Conservation (phyloP, 2,888 invertebrate genomes). For the Brenthis daphne region DNA sequence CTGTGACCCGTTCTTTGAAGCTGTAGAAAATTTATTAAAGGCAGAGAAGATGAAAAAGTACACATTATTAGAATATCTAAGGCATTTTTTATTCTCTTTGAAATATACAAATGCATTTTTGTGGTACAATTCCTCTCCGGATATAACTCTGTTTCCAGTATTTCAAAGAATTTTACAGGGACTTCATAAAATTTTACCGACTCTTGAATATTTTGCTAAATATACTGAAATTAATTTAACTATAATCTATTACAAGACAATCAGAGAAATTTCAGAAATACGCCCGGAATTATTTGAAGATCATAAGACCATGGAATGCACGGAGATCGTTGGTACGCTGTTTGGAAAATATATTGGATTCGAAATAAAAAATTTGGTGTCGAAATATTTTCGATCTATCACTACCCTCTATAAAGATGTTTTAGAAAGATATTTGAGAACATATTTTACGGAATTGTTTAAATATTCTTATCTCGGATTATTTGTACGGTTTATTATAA, state of each 20-base stretch:
- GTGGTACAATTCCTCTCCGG: conserved; percentile 38
- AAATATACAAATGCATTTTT: conserved; percentile 55
- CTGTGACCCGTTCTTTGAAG: conserved; percentile 49
- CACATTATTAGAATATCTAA: conserved; percentile 32
- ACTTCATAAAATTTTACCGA: conserved; percentile 49
- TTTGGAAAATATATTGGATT: conserved; percentile 53
- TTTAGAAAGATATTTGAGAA: conserved; percentile 44
- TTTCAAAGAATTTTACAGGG: conserved; percentile 50
- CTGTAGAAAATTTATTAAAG: conserved; percentile 41
- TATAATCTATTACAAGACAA: conserved; percentile 57
- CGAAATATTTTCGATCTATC: conserved; percentile 53
- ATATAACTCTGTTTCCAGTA: conserved; percentile 50
- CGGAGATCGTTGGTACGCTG: conserved; percentile 50
- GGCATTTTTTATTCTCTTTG: conserved; percentile 46
- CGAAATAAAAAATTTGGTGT: conserved; percentile 49
- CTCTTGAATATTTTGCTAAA: conserved; percentile 50
- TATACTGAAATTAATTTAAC: conserved; percentile 55
- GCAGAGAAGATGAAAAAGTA: conserved; percentile 20
- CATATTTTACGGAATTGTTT: conserved; percentile 34
- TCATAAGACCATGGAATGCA: conserved; percentile 45
- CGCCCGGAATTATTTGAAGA: conserved; percentile 50
- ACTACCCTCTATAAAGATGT: conserved; percentile 48
- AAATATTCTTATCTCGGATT: conserved; percentile 8
- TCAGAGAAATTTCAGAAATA: conserved; percentile 49
- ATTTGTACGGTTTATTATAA: conserved; percentile 37